Evolutionary conservation across 2,113 vertebrate species (phyloP).

Genomic region (Thamnaconus septentrionalis): DNA sequence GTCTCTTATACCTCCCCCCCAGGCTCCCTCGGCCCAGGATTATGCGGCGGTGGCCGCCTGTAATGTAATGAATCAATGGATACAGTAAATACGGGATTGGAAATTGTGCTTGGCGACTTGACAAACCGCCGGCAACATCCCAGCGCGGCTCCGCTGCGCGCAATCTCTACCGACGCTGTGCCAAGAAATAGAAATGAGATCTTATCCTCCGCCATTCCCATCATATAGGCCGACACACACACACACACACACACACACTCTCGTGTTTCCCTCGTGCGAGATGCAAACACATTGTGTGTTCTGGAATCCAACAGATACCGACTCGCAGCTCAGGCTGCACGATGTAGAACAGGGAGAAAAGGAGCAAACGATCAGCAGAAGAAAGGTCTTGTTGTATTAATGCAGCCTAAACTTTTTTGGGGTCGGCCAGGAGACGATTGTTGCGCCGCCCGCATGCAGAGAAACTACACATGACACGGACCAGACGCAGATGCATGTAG

Average conservation of each 20-base stretch:
- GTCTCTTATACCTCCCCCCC: slow-evolving; percentile 12
- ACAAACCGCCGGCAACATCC: slow-evolving; percentile 23
- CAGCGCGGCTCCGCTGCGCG: slow-evolving; percentile 4
- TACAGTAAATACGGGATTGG: slow-evolving; percentile 36
- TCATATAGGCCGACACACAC: slow-evolving; percentile 16
- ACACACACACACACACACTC: slow-evolving; percentile 9
- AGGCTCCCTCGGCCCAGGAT: no score
- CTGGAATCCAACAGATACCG: no score
- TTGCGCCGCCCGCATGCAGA: no score
- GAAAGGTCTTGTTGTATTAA: no score
- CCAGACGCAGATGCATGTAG: no score
- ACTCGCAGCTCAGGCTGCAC: no score
- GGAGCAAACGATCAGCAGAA: no score
- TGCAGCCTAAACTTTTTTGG: no score
- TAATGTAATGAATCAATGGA: slow-evolving; percentile 41
- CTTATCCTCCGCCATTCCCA: slow-evolving; percentile 19
- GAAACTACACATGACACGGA: no score
- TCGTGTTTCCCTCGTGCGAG: background rate
- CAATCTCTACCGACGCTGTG: slow-evolving; percentile 19
- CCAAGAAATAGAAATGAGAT: slow-evolving; percentile 46
- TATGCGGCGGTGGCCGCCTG: background rate
- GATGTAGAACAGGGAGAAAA: no score
- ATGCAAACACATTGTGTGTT: background rate
- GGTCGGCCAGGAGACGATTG: no score
- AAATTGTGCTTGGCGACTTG: slow-evolving; percentile 17